Conservation (phyloP, 1,140 invertebrate species). For the Zophobas atratus region DNA sequence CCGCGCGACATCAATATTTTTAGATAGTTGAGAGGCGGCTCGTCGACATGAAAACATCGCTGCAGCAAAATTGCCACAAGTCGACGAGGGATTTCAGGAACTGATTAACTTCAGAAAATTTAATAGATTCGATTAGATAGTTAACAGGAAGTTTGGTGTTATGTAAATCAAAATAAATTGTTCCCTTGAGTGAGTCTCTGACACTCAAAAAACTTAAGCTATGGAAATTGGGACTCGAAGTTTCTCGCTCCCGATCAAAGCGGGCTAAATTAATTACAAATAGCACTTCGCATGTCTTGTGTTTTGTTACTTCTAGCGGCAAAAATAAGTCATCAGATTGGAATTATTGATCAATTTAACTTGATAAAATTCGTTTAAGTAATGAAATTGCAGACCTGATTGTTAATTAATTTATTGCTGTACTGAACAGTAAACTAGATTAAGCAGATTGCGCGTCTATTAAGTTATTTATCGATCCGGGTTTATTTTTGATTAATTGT, state of each 20-base stretch:
- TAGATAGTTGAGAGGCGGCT: too few relatives aligned
- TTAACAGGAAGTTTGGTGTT: constrained; percentile 28
- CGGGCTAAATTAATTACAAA: too few relatives aligned
- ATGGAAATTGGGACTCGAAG: neutral
- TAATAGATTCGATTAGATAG: constrained; percentile 34
- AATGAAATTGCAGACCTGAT: constrained; percentile 27
- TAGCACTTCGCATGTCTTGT: too few relatives aligned
- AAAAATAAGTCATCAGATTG: too few relatives aligned
- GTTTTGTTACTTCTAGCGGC: too few relatives aligned
- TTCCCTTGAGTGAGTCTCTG: constrained; percentile 4
- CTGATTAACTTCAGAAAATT: constrained; percentile 35
- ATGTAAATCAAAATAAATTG: constrained; percentile 28
- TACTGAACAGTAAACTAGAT: constrained; percentile 15
- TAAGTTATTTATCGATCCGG: constrained; percentile 16
- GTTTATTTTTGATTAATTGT: neutral
- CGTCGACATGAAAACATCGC: neutral
- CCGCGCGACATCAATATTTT: neutral
- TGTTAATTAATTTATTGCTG: constrained; percentile 34
- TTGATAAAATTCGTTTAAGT: constrained; percentile 19
- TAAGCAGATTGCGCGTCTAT: constrained; percentile 17
- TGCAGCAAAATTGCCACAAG: neutral
- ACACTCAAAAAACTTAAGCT: neutral
- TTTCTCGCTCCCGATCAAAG: neutral
- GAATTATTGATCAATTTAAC: constrained; percentile 14
- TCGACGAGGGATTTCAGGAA: neutral